Evolutionary conservation across 2,113 vertebrate genomes (phyloP).

Genomic region (Anser brachyrhynchus): DNA sequence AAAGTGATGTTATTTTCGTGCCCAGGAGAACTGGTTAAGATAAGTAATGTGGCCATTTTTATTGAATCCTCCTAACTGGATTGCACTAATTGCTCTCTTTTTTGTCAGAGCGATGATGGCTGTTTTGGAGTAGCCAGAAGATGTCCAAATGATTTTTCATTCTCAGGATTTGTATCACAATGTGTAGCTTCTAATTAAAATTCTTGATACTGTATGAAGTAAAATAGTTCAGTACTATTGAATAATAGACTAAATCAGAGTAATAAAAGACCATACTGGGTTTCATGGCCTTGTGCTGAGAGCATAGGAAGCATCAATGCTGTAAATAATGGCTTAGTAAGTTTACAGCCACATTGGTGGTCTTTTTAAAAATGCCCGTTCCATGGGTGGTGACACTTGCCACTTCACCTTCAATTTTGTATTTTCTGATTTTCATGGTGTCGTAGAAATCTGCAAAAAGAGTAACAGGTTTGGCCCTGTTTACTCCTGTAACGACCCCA

Average conservation of each 20-base stretch:
- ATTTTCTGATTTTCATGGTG: background rate
- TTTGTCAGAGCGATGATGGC: background rate
- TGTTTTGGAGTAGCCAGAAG: background rate
- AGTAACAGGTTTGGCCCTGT: background rate
- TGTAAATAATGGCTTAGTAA: constrained; percentile 1
- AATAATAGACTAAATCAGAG: background rate
- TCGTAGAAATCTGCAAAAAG: background rate
- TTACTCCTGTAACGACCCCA: background rate
- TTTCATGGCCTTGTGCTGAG: background rate
- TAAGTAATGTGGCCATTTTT: constrained; percentile 20
- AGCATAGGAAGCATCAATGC: background rate
- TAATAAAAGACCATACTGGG: background rate
- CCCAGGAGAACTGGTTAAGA: background rate
- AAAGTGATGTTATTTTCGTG: background rate
- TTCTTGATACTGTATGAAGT: background rate
- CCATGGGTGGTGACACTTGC: background rate
- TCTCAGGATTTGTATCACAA: background rate
- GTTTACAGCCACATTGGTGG: background rate
- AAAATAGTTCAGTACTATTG: background rate
- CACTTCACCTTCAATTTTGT: background rate
- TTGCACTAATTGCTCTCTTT: constrained; percentile 36
- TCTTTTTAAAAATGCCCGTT: background rate
- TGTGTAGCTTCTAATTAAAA: constrained; percentile 29
- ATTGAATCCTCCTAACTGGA: constrained; percentile 25
- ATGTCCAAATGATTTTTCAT: constrained; percentile 22